Percentiles rank a stretch among this genome's conserved stretches.
These are phyloP conservation scores for Scaptomyza pallida DNA, from an alignment of 1,140 invertebrate species.

Conservation along the genomic window DNA sequence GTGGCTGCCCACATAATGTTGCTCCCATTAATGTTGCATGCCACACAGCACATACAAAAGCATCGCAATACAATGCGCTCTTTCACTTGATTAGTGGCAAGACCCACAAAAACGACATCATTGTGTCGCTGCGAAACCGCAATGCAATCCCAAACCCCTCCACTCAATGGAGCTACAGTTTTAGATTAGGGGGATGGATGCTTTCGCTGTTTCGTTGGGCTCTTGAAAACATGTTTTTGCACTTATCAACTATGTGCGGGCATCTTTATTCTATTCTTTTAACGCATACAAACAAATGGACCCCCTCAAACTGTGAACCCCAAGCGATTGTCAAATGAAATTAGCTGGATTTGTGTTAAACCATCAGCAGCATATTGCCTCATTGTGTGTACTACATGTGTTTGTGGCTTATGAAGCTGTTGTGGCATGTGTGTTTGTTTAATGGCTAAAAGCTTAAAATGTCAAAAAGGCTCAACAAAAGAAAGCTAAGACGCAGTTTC, in stretches of 20 bases:
- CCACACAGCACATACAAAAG: slow-evolving; percentile 34
- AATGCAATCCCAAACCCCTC: slow-evolving; percentile 16
- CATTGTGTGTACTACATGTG: slow-evolving; percentile 32
- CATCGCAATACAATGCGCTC: slow-evolving; percentile 62
- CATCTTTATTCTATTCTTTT: slow-evolving; percentile 11
- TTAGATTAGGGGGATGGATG: slow-evolving; percentile 40
- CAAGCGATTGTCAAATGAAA: slow-evolving; percentile 72
- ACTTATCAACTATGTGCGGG: slow-evolving; percentile 65
- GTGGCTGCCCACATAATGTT: slow-evolving; percentile 41
- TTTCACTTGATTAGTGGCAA: slow-evolving; percentile 61
- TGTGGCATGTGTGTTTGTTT: slow-evolving; percentile 34
- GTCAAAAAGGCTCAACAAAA: slow-evolving; percentile 37
- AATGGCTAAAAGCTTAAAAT: slow-evolving; percentile 32
- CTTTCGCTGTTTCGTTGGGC: slow-evolving; percentile 6
- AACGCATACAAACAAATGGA: not conserved
- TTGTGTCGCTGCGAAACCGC: slow-evolving; percentile 25
- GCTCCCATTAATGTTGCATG: slow-evolving; percentile 63
- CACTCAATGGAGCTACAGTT: slow-evolving; percentile 9
- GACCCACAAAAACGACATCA: slow-evolving; percentile 42
- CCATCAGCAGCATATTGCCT: slow-evolving; percentile 52
- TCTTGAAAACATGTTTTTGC: slow-evolving; percentile 76
- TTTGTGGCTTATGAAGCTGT: slow-evolving; percentile 49
- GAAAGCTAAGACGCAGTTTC: not conserved
- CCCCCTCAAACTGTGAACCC: slow-evolving; percentile 30
- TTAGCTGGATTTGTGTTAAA: slow-evolving; percentile 62